A percentile compares a stretch with the other conserved stretches of the same genome.
These are phyloP conservation scores for Simalia tracyae DNA, from an alignment of 2,797 vertebrate species.

Conservation along the genomic window DNA sequence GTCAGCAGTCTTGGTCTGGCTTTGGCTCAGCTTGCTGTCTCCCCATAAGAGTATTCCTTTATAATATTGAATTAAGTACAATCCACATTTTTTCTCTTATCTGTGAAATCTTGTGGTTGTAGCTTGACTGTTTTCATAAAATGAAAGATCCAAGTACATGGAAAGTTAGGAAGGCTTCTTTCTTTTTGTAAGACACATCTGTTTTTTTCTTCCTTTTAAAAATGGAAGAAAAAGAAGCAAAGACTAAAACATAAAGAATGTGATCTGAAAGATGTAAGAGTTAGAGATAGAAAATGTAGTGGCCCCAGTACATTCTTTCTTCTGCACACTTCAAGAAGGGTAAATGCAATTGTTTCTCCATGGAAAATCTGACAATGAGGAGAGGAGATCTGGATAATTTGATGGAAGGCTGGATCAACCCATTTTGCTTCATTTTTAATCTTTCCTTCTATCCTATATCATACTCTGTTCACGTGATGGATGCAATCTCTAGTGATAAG, in stretches of 20 bases:
- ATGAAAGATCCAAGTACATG: conserved; percentile 80
- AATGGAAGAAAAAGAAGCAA: conserved; percentile 57
- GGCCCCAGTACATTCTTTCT: background rate
- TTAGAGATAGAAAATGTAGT: conserved; percentile 38
- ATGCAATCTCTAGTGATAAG: background rate
- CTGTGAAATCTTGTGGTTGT: conserved; percentile 81
- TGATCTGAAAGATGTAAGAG: conserved; percentile 53
- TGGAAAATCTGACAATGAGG: background rate
- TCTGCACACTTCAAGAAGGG: background rate
- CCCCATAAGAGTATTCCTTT: conserved; percentile 74
- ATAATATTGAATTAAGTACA: conserved; percentile 81
- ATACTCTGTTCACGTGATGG: background rate
- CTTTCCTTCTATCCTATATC: conserved; percentile 27
- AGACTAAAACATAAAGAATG: conserved; percentile 62
- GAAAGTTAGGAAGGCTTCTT: conserved; percentile 68
- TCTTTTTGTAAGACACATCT: conserved; percentile 65
- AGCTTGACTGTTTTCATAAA: conserved; percentile 77
- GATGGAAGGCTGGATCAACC: no score
- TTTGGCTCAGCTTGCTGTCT: conserved; percentile 70
- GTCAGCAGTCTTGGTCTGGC: conserved; percentile 79
- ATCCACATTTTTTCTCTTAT: conserved; percentile 79
- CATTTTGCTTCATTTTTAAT: conserved; percentile 12
- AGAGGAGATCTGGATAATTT: background rate
- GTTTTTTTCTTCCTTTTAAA: conserved; percentile 41
- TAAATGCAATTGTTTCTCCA: background rate